These are phyloP conservation scores for Papio anubis DNA, from an alignment of 2,113 vertebrate genomes.

Conservation along the genomic window DNA sequence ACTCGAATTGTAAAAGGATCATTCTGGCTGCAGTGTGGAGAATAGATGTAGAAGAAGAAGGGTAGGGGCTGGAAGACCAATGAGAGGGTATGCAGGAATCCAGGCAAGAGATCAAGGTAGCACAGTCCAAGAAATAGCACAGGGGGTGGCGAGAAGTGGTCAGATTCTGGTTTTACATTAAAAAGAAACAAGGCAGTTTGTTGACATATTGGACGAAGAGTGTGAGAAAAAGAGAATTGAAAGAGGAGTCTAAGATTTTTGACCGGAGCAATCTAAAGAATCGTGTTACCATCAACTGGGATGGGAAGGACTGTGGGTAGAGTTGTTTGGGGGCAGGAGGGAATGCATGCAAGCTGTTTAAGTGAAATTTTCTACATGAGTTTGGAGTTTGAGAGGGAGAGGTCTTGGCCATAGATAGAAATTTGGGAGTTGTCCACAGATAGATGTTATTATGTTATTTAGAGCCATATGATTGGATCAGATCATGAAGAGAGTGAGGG, in stretches of 20 bases:
- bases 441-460: background rate
- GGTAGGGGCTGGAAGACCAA: background rate
- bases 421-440: background rate
- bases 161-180: background rate
- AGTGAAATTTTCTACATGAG: background rate
- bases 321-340: background rate
- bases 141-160: background rate
- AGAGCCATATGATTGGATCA: background rate
- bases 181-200: background rate
- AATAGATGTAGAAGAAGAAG: background rate
- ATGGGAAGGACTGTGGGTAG: background rate
- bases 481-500: background rate
- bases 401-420: background rate
- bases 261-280: background rate
- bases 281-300: background rate
- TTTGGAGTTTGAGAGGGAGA: conserved; percentile 11
- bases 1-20: background rate
- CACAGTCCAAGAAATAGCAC: background rate
- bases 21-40: background rate
- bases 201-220: background rate
- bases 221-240: background rate
- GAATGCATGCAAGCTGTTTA: background rate
- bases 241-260: background rate
- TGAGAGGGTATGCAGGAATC: background rate
- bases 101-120: background rate